Base-by-base conservation (phyloP, 53 echinoderm and acorn worm species). In the Mesocentrotus franciscanus region DNA sequence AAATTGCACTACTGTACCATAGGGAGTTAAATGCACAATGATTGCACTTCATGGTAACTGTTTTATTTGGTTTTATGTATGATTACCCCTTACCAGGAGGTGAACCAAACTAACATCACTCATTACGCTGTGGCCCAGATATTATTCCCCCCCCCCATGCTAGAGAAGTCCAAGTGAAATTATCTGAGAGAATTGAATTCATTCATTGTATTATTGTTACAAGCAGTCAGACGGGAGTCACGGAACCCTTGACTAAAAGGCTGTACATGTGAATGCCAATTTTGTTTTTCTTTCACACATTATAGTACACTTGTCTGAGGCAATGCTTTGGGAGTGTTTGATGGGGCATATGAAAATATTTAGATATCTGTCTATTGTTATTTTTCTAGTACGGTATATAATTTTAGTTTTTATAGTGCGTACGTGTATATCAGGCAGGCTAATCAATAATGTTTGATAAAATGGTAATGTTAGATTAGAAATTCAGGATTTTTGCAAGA, bases 21-120 rank as follows among this genome's bases (percentile, higher is more conserved):
- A 70, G 92, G 92, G 92, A 92, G 92, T 75, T 92, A 91, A 92
- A 92, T 74, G 75, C 92, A 92, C 74, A 72, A 74, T 74, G 92
- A 72, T 72, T 92, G 92, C 74, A 72, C 91, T 91, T 91, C 64
- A 91, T 33, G 91, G 39, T 64, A 39, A 64, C 10, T 61, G 13
- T 32, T 91, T 91, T 91, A 35, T 68, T 64, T 33, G 13, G 15
- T 68, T 39, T 60, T 22, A 30, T 60, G 60, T 33, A 90, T 60
- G 59, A 27, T 27, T 49, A n/a, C n/a, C n/a, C n/a, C n/a, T n/a
- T n/a, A 84, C 84, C 27, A 15, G 61, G 90, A 90, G 90, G 90
- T 30, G 61, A 15, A 90, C 91, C 34, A 27, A 26, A 27, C 29
- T 3, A 12, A 57, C 55, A 84, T 24, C 55, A 84, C 39, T 84